Evolutionary conservation across 2,113 vertebrate genomes (phyloP), one percentile per base, ranked within the genome.

Genomic region (Pao palembangensis): DNA sequence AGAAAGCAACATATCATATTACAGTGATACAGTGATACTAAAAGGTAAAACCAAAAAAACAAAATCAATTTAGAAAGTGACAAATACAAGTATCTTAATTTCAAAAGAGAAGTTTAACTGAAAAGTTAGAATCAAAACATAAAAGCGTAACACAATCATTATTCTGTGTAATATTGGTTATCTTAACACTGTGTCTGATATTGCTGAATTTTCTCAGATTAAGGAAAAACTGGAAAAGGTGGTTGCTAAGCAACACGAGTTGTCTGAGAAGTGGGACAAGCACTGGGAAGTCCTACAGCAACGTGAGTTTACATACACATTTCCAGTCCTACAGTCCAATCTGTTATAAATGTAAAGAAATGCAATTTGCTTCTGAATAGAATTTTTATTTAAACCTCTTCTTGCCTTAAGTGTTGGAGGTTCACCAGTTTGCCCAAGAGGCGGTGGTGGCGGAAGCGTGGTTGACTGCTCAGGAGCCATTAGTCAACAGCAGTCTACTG

Each of bases 401-500:
- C 23, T 23, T 53, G 2, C 8, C 10, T 3, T 23, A 58, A 98
- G 96, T 93, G 93, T 76, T 95, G 80, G 95, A 98, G 82, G 94
- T 98, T 3, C 94, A 96, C 73, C 96, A 98, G 87, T 98, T 98
- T 19, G 94, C 95, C 8, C 96, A 98, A 89, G 96, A 98, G 74
- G 95, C 95, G 0, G 93, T 95, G 71, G 95, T 98, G 77, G 95
- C 95, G 0, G 95, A 98, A 4, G 94, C 96, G 0, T 98, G 96
- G 96, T 86, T 98, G 49, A 93, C 92, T 0, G 93, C 95, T 2
- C 96, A 98, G 84, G 95, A 98, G 80, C 94, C 95, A 0, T 83
- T 98, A 31, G 82, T 98, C 55, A 92, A 64, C 89, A 98, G 95
- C 84, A 90, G 90, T 1, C 94, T 96, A 88, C 86, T 98, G 66